These are phyloP conservation scores for Drosophila infuscata DNA, from an alignment of 2,888 invertebrate species.

Conservation along the genomic window DNA sequence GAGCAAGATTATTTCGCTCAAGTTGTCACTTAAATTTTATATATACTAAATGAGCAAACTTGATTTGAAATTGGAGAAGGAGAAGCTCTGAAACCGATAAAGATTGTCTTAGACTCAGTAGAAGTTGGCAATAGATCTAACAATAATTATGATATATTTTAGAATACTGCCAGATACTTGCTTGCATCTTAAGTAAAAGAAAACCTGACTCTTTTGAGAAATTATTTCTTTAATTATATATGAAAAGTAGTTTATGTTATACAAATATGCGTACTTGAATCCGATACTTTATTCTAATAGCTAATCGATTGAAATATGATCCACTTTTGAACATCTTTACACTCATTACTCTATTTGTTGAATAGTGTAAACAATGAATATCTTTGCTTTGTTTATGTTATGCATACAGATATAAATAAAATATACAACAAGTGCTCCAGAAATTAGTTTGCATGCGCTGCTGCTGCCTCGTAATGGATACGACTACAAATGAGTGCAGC, in stretches of 20 bases:
- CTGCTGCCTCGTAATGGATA: conserved; percentile 67
- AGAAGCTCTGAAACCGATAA: background rate
- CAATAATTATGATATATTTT: too few species aligned
- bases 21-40: background rate
- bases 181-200: background rate
- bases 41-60: background rate
- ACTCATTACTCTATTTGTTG: background rate
- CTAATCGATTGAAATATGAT: background rate
- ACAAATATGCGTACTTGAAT: background rate
- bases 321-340: background rate
- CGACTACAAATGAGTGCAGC: conserved; percentile 65
- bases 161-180: too few species aligned
- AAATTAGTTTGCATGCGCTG: conserved; percentile 77
- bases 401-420: conserved; percentile 50
- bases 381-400: background rate
- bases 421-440: conserved; percentile 50
- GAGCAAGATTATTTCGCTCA: too few species aligned
- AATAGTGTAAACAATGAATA: background rate
- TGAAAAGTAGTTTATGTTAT: background rate
- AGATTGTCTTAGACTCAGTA: background rate
- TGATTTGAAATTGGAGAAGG: background rate
- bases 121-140: background rate
- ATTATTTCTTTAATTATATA: background rate
- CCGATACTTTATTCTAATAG: background rate
- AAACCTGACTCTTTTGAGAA: background rate